Evolutionary conservation across 2,888 invertebrate species (phyloP), one percentile per base, ranked within the genome.

Genomic region (Pecten maximus): DNA sequence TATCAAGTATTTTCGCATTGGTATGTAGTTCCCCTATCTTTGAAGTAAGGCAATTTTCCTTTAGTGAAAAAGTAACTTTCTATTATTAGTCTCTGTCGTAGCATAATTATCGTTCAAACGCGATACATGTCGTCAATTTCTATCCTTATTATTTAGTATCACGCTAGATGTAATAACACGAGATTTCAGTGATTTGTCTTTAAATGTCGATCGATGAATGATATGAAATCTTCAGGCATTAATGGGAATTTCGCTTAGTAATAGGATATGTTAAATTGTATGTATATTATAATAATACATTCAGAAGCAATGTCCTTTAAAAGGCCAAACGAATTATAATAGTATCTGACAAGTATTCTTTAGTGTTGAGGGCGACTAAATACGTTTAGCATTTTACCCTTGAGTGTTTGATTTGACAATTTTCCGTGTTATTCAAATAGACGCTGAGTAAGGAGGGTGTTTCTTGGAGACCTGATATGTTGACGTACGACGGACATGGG

Each of bases 391-490:
- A 10, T 28, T 74, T 74, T 35, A 1, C 28, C 35, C 74, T 74
- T 28, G 35, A 74, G 74, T 74, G 74, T 74, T 74, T 74, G 74
- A 35, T 35, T 28, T 74, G 35, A 74, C 74, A 74, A 74, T 74
- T 23, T 28, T 10, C 35, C 74, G 74, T 35, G 35, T 74, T 74
- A 35, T 74, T 74, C 74, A 74, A 74, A 74, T 35, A 74, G 74
- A 74, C 74, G 28, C 74, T 1, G 35, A 23, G 74, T 35, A 35
- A 74, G 35, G 16, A 74, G 74, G 74, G 74, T 74, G 74, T 74
- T 28, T 35, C 35, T 35, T 35, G 74, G 35, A 74, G 74, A 35
- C 35, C 28, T 23, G 35, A 74, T 74, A 74, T 10, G 6, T 28
- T 74, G 28, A 74, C 35, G 16, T 74, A 35, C 8, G 74, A 28